These are phyloP conservation scores for Atta colombica DNA, from an alignment of 1,140 invertebrate genomes.

Conservation along the genomic window DNA sequence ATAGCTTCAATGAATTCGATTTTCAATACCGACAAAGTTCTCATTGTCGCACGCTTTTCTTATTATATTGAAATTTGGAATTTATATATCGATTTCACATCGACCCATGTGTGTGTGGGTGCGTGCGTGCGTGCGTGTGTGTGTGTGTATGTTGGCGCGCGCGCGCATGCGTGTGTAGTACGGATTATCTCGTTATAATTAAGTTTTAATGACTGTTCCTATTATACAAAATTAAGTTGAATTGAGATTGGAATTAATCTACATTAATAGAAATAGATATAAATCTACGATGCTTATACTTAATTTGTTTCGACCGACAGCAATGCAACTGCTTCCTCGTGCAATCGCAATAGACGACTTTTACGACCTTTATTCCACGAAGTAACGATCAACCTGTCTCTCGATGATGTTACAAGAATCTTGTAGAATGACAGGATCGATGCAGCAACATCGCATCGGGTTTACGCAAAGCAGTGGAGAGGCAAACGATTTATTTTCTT, in stretches of 20 bases:
- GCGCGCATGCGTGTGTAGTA: no score
- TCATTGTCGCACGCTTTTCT: not conserved
- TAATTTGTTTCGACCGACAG: not conserved
- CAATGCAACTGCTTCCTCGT: conserved; percentile 3
- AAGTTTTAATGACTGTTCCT: not conserved
- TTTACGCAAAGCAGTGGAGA: conserved; percentile 1
- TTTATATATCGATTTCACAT: not conserved
- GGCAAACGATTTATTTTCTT: not conserved
- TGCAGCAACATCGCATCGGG: not conserved
- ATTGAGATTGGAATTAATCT: no score
- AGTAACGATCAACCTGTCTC: conserved; percentile 1
- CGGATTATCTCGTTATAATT: not conserved
- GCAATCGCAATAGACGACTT: conserved; percentile 7
- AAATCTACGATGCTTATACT: not conserved
- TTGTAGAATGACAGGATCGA: conserved; percentile 15
- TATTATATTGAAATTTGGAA: not conserved
- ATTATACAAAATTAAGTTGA: no score
- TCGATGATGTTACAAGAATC: not conserved
- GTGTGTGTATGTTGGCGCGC: no score
- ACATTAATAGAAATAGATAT: no score
- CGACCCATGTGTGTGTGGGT: not conserved
- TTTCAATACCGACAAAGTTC: not conserved
- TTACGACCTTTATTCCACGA: conserved; percentile 10
- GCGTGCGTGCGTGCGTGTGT: not conserved
- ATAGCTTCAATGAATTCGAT: not conserved